Evolutionary conservation across 2,113 vertebrate species (phyloP), one percentile per base, ranked within the genome.

Genomic region (Lagopus muta): DNA sequence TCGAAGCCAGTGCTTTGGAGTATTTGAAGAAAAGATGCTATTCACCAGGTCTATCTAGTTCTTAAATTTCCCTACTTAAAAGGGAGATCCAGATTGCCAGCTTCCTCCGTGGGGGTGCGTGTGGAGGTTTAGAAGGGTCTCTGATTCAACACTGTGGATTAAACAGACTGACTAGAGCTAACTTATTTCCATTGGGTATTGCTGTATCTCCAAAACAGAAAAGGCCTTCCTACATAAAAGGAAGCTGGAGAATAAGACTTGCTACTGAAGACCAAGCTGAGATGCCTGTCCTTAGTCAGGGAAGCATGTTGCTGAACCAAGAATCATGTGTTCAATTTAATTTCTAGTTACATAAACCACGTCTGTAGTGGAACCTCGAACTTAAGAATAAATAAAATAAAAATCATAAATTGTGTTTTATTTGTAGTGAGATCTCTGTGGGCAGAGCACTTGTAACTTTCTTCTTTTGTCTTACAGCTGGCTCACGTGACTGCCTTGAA

Each of bases 401-500:
- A 38, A 38, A 42, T 74, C 6, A 6, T 14, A 78, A 83, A 14
- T 81, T 67, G 34, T 1, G 0, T 58, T 82, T 74, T 84, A 17
- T 11, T 2, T 14, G 32, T 28, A 71, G 38, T 24, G 61, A 48
- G 16, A 27, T 69, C 27, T 89, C 10, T 47, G 1, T 38, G 62
- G 54, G 40, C 48, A 14, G 40, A 78, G 10, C 55, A 47, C n/a
- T 87, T 78, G 30, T 83, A 97, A 93, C 91, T 54, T 30, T 79
- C 55, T 57, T 78, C 57, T 83, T 93, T 32, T 92, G 21, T 93
- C 83, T 60, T 91, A 70, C 89, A 99, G 99, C 97, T 99, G 72
- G 97, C 97, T 90, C 99, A 99, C 7, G 98, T 98, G 83, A 98
- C 98, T 75, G 99, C 99, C 19, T 79, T 99, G 93, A 99, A 98